A percentile compares a stretch with the other conserved stretches of the same genome.
Conservation (phyloP, 2,888 invertebrate species). For the Cynaeus angustus region DNA sequence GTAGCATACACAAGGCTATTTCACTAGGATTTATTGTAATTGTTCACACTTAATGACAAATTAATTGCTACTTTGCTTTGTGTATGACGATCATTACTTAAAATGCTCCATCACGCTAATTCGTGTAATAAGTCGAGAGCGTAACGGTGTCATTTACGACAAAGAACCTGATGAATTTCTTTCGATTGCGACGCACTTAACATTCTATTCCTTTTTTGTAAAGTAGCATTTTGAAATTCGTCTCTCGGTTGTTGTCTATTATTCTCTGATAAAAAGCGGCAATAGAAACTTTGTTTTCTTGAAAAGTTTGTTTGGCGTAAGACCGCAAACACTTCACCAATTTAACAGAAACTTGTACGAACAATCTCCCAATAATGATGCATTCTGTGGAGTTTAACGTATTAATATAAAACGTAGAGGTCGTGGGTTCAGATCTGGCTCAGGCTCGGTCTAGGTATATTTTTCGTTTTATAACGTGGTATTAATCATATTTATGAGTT, state of each 20-base stretch:
- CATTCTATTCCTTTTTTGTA: background rate
- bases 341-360: slow-evolving; percentile 41
- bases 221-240: slow-evolving; percentile 37
- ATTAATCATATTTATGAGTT: slow-evolving; percentile 40
- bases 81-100: slow-evolving; percentile 28
- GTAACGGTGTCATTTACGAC: slow-evolving; percentile 18
- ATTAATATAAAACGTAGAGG: slow-evolving; percentile 28
- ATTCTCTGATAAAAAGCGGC: slow-evolving; percentile 38
- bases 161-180: slow-evolving; percentile 12
- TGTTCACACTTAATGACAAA: slow-evolving; percentile 38
- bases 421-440: slow-evolving; percentile 22
- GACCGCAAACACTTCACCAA: slow-evolving; percentile 45
- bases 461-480: slow-evolving; percentile 18
- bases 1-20: slow-evolving; percentile 7
- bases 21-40: slow-evolving; percentile 21
- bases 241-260: slow-evolving; percentile 46
- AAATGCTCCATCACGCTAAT: slow-evolving; percentile 33
- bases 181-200: no score
- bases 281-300: slow-evolving; percentile 44
- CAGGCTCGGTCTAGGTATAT: slow-evolving; percentile 9
- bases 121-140: slow-evolving; percentile 26
- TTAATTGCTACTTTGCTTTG: slow-evolving; percentile 29
- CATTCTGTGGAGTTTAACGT: slow-evolving; percentile 14
- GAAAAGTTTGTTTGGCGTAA: slow-evolving; percentile 32
- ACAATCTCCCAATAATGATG: slow-evolving; percentile 27